phyloP scores from a whole-genome alignment of 2,797 vertebrate genomes.

The Gymnoscopelus braueri region DNA sequence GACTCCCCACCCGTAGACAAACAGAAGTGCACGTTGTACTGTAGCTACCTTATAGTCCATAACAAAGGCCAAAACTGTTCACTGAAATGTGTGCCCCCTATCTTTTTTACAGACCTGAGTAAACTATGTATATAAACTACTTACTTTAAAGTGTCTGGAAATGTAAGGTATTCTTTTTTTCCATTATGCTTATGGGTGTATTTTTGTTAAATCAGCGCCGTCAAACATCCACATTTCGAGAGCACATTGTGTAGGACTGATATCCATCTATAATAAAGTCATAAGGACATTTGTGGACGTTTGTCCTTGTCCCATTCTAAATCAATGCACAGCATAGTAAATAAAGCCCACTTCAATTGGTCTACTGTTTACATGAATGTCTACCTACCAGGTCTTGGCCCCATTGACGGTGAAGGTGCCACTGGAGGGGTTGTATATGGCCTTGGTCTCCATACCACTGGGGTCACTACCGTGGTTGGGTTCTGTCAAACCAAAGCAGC shows the following conservation, averaged over 20 bases:
- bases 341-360: too few species aligned
- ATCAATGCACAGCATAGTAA: too few species aligned
- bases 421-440: constrained; percentile 83
- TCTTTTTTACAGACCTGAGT: not conserved
- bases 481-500: constrained; percentile 93
- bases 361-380: constrained; percentile 3
- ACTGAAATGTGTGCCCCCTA: too few species aligned
- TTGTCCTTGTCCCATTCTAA: too few species aligned
- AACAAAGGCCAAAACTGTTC: too few species aligned
- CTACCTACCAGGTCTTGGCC: constrained; percentile 76
- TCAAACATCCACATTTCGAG: too few species aligned
- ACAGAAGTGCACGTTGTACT: not conserved
- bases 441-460: constrained; percentile 88
- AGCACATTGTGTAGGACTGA: too few species aligned
- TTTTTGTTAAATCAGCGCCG: too few species aligned
- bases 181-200: not conserved
- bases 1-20: too few species aligned
- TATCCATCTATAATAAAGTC: too few species aligned
- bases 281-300: too few species aligned
- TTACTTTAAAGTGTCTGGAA: not conserved
- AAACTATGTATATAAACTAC: too few species aligned
- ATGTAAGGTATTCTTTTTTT: not conserved
- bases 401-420: constrained; percentile 74
- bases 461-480: constrained; percentile 94
- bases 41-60: not conserved